Conservation (phyloP, 2,113 vertebrate genomes). For the Otocyon megalotis region DNA sequence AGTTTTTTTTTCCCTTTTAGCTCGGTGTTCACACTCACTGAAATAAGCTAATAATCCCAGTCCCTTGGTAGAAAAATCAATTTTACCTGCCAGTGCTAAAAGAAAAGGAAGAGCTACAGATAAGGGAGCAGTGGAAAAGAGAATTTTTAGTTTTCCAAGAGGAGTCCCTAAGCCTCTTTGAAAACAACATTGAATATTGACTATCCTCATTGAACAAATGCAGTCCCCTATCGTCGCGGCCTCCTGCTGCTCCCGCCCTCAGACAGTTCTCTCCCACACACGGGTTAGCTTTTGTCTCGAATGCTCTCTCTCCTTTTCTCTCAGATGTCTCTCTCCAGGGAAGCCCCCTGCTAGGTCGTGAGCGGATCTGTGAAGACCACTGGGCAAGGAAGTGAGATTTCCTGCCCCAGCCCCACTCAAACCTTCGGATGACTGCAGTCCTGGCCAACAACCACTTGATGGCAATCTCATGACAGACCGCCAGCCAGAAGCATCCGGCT, state of each 20-base stretch:
- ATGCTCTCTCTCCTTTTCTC: background rate
- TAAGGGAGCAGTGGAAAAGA: background rate
- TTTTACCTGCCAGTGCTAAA: background rate
- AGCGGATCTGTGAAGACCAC: background rate
- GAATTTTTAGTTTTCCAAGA: background rate
- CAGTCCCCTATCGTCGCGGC: background rate
- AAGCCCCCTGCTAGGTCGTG: background rate
- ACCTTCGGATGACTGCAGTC: background rate
- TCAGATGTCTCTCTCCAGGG: background rate
- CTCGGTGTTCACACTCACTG: background rate
- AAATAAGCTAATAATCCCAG: background rate
- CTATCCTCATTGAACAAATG: too few species aligned
- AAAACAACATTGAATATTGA: background rate
- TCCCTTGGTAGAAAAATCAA: background rate
- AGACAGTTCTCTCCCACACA: accelerated
- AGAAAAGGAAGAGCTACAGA: background rate
- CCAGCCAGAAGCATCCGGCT: background rate
- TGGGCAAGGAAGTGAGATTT: accelerated
- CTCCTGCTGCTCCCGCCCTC: background rate
- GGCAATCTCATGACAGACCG: background rate
- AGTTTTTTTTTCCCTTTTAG: background rate
- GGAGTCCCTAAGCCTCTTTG: background rate
- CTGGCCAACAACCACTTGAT: accelerated
- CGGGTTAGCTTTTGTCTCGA: background rate
- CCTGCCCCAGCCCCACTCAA: background rate